Evolutionary conservation across 2,888 invertebrate species (phyloP), one percentile per base, ranked within the genome.

Genomic region (Chrysolina oricalcia): DNA sequence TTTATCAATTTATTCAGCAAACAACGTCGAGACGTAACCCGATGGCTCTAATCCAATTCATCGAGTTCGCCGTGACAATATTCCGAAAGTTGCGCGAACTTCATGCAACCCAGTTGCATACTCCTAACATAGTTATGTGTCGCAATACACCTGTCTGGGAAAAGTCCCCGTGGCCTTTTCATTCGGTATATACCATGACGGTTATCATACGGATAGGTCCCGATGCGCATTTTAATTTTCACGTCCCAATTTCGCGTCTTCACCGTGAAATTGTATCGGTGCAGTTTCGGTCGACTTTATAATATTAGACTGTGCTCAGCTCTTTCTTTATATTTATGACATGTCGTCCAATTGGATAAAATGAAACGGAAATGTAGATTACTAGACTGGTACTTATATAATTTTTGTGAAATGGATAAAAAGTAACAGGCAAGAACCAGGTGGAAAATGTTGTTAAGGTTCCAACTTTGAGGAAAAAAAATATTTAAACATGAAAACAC

Each of bases 171-270:
- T 64, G 53, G 71, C 19, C 15, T 65, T 70, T 64, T 64, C 73
- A 69, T 73, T 53, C 56, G 27, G 50, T 41, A 41, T 41, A 41
- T 59, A 53, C 63, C 69, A 59, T 64, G 65, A 64, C 64, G 64
- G 63, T 73, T 69, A 64, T 15, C 73, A 63, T 73, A 65, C 21
- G 40, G 48, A 65, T 71, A 48, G 71, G 35, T 71, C 71, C 53
- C 64, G 65, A 56, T 56, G 27, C 41, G 56, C 53, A 69, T 73
- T 64, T 50, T 73, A 64, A 73, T 73, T 53, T 69, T 59, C 59
- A 15, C 59, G 59, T 59, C 27, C 59, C 59, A 59, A 59, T 59
- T 59, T 59, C 59, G 15, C 35, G 59, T 23, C 35, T 23, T 15
- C 59, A 11, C 15, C 59, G 35, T 13, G 35, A 10, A 27, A 59